Conservation (phyloP, 2,797 vertebrate species). For the Orientallactaga sibirica region DNA sequence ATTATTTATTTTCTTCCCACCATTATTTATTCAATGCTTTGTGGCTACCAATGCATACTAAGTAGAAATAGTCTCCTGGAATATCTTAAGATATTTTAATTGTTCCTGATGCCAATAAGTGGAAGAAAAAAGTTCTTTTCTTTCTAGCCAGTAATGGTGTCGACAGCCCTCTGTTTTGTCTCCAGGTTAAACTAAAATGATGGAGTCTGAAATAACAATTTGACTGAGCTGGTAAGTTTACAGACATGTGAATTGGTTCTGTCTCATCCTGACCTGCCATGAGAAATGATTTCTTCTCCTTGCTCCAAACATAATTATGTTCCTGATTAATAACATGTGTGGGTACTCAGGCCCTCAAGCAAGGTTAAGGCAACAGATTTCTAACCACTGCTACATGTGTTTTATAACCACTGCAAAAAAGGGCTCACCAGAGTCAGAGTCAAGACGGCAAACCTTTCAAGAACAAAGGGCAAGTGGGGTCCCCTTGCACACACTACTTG, state of each 20-base stretch:
- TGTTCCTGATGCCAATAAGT: not conserved
- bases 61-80: not conserved
- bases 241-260: not conserved
- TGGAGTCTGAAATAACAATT: constrained; percentile 35
- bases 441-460: constrained; percentile 28
- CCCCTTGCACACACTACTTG: not conserved
- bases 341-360: constrained; percentile 23
- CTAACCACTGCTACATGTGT: not conserved
- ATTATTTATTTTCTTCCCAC: not conserved
- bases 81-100: not conserved
- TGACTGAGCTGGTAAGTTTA: constrained; percentile 23
- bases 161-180: constrained; percentile 52
- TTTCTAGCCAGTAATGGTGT: constrained; percentile 43
- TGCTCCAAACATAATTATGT: constrained; percentile 30
- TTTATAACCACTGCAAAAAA: not conserved
- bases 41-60: not conserved
- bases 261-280: constrained; percentile 51
- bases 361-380: not conserved
- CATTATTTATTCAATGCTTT: not conserved
- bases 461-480: not conserved
- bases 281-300: constrained; percentile 54
- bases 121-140: not conserved
- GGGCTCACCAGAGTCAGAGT: not conserved
- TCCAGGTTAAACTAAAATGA: constrained; percentile 59
- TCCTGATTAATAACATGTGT: constrained; percentile 75